Evolutionary conservation across 2,797 vertebrate genomes (phyloP), one percentile per base, ranked within the genome.

Genomic region (Oceanodroma leucorhoa): DNA sequence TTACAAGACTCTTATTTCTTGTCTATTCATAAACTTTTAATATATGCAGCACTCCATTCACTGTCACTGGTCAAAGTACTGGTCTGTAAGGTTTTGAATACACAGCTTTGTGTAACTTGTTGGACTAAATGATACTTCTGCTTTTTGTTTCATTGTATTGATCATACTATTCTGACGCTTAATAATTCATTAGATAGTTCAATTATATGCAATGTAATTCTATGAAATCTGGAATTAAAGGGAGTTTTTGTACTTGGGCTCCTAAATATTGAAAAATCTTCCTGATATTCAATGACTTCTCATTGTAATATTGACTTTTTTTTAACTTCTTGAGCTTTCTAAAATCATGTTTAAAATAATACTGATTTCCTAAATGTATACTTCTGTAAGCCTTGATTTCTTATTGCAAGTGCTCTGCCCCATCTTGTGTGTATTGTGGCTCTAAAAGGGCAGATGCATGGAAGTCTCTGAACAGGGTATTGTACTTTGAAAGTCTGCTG

Each of bases 11-110:
- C 27, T 73, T n/a, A 16, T 10, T 36, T 58, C 21, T 26, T 62
- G 21, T 64, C 23, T 77, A 0, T 66, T 84, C 30, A 10, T 84
- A 9, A 89, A 36, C 40, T 66, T 83, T 12, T 58, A 46, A 62
- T 46, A 34, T 22, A 26, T 58, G 19, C 2, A 4, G 26, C 0
- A 0, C n/a, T 86, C 20, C 11, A 40, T 32, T 64, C 22, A 6
- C 29, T 36, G 30, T 60, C 41, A 30, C 60, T n/a, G 7, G 13
- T 40, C 41, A 38, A 84, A 66, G 22, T 26, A 38, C 46, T 60
- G 17, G 16, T 73, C 30, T 83, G n/a, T 53, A 13, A 66, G 36
- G 18, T 60, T 91, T 75, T 78, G 43, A 70, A 71, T 62, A 43
- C 26, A 9, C 13, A 60, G 23, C 40, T 71, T 73, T 69, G 17